Conservation (phyloP, 2,797 vertebrate species). For the Chrysolophus pictus region DNA sequence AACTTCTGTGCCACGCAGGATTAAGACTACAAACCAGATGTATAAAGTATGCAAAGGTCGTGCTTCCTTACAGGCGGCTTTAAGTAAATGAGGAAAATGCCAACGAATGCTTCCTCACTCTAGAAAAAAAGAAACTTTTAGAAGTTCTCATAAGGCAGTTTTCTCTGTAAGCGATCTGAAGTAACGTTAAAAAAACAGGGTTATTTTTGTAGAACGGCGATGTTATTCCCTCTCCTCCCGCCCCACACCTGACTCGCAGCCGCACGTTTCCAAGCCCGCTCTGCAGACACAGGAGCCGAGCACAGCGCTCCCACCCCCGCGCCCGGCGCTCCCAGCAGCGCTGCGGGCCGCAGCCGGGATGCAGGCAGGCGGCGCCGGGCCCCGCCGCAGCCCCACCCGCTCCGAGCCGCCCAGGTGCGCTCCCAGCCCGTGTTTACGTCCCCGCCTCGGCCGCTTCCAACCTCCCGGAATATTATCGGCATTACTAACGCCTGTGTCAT, state of each 20-base stretch:
- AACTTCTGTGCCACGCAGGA: slow-evolving; percentile 44
- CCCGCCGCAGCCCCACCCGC: no score
- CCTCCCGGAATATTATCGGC: slow-evolving; percentile 21
- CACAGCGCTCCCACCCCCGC: background rate
- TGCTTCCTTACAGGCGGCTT: background rate
- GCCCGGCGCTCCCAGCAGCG: no score
- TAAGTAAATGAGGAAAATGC: background rate
- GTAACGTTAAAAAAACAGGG: accelerated
- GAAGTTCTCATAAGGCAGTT: background rate
- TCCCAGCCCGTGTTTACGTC: background rate
- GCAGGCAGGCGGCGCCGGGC: no score
- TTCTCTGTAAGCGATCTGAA: background rate
- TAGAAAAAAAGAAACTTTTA: background rate
- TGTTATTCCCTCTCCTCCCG: background rate
- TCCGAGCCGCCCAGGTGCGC: background rate
- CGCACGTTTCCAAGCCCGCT: background rate
- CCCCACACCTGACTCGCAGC: background rate
- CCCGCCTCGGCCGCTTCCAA: slow-evolving; percentile 2
- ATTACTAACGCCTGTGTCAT: slow-evolving; percentile 53
- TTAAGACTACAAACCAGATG: background rate
- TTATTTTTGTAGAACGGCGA: background rate
- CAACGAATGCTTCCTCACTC: background rate
- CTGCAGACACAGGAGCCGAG: background rate
- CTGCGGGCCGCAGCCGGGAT: no score
- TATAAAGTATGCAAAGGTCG: background rate